phyloP scores from a whole-genome alignment of 2,888 invertebrate genomes.

The Rutpela maculata region DNA sequence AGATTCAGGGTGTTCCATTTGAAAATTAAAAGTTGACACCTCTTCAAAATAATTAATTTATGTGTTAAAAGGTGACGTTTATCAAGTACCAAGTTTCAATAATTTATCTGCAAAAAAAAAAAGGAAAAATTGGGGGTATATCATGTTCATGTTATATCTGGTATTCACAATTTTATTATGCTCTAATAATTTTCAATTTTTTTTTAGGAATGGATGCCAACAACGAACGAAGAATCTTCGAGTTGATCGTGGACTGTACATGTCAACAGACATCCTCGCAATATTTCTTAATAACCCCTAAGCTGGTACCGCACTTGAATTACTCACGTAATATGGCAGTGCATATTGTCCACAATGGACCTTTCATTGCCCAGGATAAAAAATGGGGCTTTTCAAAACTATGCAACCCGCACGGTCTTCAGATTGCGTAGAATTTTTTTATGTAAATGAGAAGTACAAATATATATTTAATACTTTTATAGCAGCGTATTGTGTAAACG shows the following conservation, averaged over 20 bases:
- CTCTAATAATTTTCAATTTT: no score
- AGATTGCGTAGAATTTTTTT: constrained; percentile 44
- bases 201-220: constrained; percentile 85
- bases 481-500: not conserved
- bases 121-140: no score
- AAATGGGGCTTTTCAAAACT: constrained; percentile 70
- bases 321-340: constrained; percentile 83
- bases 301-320: constrained; percentile 85
- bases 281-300: constrained; percentile 96
- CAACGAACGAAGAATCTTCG: constrained; percentile 89
- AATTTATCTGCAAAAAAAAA: no score
- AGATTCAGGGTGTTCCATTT: no score
- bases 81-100: no score
- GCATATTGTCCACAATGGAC: constrained; percentile 88
- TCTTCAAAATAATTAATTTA: no score
- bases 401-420: constrained; percentile 62
- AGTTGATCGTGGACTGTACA: constrained; percentile 86
- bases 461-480: not conserved
- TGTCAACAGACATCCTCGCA: constrained; percentile 81
- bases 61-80: no score
- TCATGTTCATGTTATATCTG: no score
- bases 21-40: no score
- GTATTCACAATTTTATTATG: no score
- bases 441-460: constrained; percentile 16
- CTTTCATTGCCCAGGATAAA: constrained; percentile 70